A percentile compares a stretch with the other conserved stretches of the same genome.
These are phyloP conservation scores for Oreochromis tanganicae DNA, from an alignment of 2,113 vertebrate species.

Conservation along the genomic window DNA sequence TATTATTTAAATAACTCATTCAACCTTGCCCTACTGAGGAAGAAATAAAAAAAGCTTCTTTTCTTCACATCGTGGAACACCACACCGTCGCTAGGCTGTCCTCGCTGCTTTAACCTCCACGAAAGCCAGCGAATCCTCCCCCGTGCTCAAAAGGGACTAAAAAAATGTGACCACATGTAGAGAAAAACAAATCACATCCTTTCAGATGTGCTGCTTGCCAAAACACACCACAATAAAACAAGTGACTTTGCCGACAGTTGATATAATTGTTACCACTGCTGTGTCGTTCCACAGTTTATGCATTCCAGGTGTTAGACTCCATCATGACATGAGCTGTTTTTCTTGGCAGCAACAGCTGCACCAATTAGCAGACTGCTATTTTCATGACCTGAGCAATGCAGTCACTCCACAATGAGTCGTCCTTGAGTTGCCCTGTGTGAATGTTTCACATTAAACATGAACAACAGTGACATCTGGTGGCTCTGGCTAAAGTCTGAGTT, in stretches of 20 bases:
- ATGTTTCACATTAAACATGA: not conserved
- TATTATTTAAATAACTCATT: not conserved
- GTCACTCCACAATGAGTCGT: not conserved
- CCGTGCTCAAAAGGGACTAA: not conserved
- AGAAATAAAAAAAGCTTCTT: not conserved
- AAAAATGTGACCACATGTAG: constrained; percentile 13
- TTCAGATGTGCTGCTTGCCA: not conserved
- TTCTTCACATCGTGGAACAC: not conserved
- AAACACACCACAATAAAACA: not conserved
- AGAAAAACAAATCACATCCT: not conserved
- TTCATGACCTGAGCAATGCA: not conserved
- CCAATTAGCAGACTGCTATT: not conserved
- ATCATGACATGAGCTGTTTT: not conserved
- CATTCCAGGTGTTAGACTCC: constrained; percentile 17
- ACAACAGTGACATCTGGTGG: constrained; percentile 50
- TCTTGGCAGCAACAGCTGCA: not conserved
- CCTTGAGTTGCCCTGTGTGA: constrained; percentile 10
- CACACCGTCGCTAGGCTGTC: not conserved
- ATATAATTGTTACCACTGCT: not conserved
- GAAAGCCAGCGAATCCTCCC: not conserved
- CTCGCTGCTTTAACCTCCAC: not conserved
- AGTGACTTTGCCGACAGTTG: not conserved
- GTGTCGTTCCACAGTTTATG: not conserved
- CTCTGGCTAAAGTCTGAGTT: not conserved
- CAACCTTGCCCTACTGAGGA: not conserved